phyloP scores from a whole-genome alignment of 1,140 invertebrate species.

The Platyscapa corneri region DNA sequence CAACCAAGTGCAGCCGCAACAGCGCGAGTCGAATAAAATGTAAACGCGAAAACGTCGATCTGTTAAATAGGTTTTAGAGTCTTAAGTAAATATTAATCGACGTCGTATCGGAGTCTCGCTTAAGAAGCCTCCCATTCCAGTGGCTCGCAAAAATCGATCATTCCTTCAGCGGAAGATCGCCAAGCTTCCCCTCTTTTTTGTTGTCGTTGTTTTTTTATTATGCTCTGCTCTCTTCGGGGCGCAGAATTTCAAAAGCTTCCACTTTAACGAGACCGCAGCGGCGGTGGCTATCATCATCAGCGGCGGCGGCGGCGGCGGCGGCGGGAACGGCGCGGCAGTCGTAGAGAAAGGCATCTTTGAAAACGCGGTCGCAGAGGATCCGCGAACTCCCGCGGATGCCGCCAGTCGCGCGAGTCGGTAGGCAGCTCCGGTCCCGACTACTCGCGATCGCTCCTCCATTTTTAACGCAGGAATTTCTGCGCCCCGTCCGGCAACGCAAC shows the following conservation, averaged over 20 bases:
- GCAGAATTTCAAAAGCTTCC: conserved; percentile 14
- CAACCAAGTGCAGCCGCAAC: too few species aligned
- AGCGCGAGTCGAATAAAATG: not conserved
- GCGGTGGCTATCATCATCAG: conserved; percentile 23
- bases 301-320: not conserved
- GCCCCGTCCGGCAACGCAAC: conserved; percentile 35
- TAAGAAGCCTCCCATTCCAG: not conserved
- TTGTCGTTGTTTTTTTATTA: not conserved
- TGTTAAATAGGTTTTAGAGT: not conserved
- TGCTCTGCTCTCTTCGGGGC: not conserved
- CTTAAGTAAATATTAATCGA: not conserved
- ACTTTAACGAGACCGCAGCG: conserved; percentile 21
- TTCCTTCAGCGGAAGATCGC: not conserved
- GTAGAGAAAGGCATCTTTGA: conserved; percentile 36
- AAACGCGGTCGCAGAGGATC: conserved; percentile 15
- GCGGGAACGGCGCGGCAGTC: not conserved
- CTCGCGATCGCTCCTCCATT: conserved; percentile 35
- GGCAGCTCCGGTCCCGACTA: too few species aligned
- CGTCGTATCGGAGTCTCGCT: too few species aligned
- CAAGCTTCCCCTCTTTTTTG: not conserved
- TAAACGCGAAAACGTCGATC: not conserved
- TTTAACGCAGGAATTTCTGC: conserved; percentile 52
- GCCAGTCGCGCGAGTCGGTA: not conserved
- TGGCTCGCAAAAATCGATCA: not conserved
- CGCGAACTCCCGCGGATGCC: conserved; percentile 6